A percentile compares a stretch with the other conserved stretches of the same genome.
These are phyloP conservation scores for Nyctibius bracteatus DNA, from an alignment of 2,113 vertebrate genomes.

Conservation along the genomic window DNA sequence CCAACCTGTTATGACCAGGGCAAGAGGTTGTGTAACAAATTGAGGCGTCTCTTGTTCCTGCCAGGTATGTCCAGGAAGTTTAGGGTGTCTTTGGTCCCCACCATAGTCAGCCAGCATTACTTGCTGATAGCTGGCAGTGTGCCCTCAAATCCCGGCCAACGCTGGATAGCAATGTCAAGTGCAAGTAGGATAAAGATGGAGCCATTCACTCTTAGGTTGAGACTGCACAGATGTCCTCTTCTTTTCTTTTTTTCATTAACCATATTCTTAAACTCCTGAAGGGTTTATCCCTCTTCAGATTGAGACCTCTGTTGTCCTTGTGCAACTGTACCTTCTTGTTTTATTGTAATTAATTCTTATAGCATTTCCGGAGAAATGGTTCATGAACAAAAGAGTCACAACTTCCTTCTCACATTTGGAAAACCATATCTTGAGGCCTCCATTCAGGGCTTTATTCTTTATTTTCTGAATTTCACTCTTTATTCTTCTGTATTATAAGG, in stretches of 20 bases:
- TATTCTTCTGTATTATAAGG: not conserved
- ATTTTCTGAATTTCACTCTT: not conserved
- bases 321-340: not conserved
- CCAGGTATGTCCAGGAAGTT: not conserved
- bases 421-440: not conserved
- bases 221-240: not conserved
- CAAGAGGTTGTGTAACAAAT: not conserved
- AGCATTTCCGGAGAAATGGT: not conserved
- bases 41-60: not conserved
- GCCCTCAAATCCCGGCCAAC: rapidly evolving
- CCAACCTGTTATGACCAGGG: not conserved
- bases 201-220: not conserved
- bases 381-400: not conserved
- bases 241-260: not conserved
- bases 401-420: not conserved
- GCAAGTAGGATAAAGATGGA: not conserved
- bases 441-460: not conserved
- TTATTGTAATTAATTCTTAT: not conserved
- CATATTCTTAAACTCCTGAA: not conserved
- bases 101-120: not conserved
- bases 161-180: not conserved
- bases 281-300: not conserved
- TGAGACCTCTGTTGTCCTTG: not conserved
- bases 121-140: not conserved
- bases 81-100: not conserved